Conservation (phyloP, 2,888 invertebrate genomes). For the Labia minor region DNA sequence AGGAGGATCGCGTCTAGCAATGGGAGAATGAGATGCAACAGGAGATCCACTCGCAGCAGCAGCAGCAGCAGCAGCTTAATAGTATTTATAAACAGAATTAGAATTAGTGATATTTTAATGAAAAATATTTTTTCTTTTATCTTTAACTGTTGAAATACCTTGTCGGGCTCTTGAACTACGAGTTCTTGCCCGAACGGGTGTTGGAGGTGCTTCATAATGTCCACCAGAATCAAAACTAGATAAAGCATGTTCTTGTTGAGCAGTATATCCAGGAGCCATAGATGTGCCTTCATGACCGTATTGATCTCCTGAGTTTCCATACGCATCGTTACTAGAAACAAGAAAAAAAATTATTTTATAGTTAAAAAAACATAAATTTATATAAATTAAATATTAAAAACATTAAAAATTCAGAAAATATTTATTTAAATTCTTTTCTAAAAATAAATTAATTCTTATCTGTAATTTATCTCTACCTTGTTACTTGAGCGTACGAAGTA, state of each 20-base stretch:
- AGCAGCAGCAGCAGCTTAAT: constrained; percentile 37
- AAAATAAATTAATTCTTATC: too few species aligned
- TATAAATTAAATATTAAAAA: too few species aligned
- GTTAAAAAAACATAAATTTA: too few species aligned
- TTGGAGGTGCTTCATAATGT: constrained; percentile 37
- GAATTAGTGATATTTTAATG: too few species aligned
- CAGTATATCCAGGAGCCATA: background rate
- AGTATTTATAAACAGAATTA: background rate
- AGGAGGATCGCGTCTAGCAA: constrained; percentile 27
- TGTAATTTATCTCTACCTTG: too few species aligned
- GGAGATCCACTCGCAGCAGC: constrained; percentile 34
- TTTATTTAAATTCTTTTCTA: too few species aligned
- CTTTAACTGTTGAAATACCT: too few species aligned
- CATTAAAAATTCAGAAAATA: too few species aligned
- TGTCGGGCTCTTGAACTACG: constrained; percentile 21
- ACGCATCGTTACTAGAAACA: background rate
- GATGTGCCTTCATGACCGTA: background rate
- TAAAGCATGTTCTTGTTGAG: constrained; percentile 26
- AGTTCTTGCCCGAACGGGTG: constrained; percentile 32
- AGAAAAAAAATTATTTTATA: too few species aligned
- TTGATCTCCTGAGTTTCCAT: background rate
- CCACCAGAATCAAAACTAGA: constrained; percentile 32
- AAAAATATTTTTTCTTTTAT: too few species aligned
- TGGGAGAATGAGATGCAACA: constrained; percentile 25
- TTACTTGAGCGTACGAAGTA: constrained; percentile 28